Percentiles rank a stretch among this genome's conserved stretches.
Evolutionary conservation across 2,888 invertebrate species (phyloP).

Genomic region (Xestia sexstrigata): DNA sequence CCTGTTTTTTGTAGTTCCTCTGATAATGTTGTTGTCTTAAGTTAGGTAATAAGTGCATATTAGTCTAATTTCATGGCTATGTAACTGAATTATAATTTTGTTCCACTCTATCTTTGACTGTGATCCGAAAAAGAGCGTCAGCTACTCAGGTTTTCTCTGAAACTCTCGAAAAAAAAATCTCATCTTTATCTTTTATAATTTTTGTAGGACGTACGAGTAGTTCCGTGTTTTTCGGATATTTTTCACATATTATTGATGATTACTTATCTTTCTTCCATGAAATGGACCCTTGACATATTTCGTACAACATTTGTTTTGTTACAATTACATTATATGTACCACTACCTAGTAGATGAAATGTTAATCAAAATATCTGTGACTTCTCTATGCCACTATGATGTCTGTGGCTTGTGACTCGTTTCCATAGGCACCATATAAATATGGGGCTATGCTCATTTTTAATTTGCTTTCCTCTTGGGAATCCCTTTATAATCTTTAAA

Average conservation of each 20-base stretch:
- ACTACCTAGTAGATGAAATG: background rate
- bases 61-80: background rate
- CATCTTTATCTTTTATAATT: background rate
- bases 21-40: background rate
- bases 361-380: background rate
- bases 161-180: too few species aligned
- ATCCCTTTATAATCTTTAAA: background rate
- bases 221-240: background rate
- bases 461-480: background rate
- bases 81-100: background rate
- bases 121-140: background rate
- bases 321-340: background rate
- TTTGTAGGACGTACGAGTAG: background rate
- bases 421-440: slow-evolving; percentile 54
- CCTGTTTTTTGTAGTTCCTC: background rate
- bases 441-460: slow-evolving; percentile 12
- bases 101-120: background rate
- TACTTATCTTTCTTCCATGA: background rate
- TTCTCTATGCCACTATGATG: slow-evolving; percentile 30
- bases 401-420: slow-evolving; percentile 57
- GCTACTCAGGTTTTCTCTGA: too few species aligned
- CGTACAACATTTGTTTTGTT: background rate
- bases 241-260: background rate
- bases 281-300: background rate
- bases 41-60: background rate